Percentiles rank a stretch among this genome's conserved stretches.
Evolutionary conservation across 1,140 invertebrate genomes (phyloP).

Genomic region (Brachionus plicatilis): DNA sequence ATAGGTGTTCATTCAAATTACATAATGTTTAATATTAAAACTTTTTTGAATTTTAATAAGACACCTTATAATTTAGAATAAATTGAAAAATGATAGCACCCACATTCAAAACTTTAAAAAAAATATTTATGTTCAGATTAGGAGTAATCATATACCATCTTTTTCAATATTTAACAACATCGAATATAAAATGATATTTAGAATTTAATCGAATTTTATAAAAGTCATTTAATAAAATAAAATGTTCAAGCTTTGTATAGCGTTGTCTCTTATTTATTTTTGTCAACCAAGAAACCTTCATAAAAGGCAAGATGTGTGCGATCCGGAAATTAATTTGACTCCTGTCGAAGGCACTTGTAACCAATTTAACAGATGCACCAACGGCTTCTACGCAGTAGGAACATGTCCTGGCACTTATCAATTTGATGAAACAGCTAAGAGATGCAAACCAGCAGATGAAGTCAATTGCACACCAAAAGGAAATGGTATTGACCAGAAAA

Average conservation of each 20-base stretch:
- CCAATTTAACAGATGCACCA: neutral
- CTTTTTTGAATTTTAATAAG: too few species aligned
- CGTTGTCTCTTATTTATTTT: neutral
- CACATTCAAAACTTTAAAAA: neutral
- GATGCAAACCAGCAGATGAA: neutral
- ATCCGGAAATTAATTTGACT: neutral
- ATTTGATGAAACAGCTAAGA: neutral
- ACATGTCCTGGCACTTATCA: conserved; percentile 9
- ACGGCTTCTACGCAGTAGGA: neutral
- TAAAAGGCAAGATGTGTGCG: neutral
- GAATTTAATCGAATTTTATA: neutral
- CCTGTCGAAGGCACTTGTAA: neutral
- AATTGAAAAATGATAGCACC: neutral
- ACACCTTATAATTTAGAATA: too few species aligned
- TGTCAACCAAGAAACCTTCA: neutral
- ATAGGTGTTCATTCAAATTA: too few species aligned
- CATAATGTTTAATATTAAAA: too few species aligned
- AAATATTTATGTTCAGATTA: conserved; percentile 35
- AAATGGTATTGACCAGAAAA: neutral
- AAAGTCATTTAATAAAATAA: neutral
- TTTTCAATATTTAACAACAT: neutral
- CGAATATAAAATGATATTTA: conserved; percentile 22
- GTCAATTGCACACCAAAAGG: neutral
- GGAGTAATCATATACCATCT: neutral
- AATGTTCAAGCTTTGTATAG: neutral